Conservation (phyloP, 2,888 invertebrate genomes). For the Gonocerus acuteangulatus region DNA sequence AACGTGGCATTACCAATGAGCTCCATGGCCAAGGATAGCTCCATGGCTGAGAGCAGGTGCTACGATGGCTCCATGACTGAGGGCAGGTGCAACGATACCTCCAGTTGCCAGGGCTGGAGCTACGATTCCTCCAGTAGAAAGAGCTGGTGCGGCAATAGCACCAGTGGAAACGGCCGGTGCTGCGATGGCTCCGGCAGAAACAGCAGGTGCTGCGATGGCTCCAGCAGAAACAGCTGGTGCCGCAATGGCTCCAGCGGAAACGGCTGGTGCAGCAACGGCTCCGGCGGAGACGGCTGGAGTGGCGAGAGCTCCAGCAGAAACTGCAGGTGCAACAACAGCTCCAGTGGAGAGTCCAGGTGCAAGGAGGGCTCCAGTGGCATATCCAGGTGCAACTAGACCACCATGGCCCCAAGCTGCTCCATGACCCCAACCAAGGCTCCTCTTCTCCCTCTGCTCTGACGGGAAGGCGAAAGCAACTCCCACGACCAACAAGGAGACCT, state of each 20-base stretch:
- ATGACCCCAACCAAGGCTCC: neutral
- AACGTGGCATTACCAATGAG: too few species aligned
- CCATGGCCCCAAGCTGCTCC: neutral
- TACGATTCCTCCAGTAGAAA: neutral
- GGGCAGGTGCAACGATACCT: neutral
- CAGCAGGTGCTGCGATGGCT: constrained; percentile 3
- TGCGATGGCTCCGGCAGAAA: constrained; percentile 9
- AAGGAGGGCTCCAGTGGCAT: neutral
- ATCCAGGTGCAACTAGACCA: neutral
- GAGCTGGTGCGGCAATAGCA: constrained; percentile 5
- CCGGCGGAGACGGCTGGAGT: constrained; percentile 15
- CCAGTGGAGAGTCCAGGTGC: neutral
- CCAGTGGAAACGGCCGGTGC: constrained; percentile 5
- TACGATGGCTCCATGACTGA: neutral
- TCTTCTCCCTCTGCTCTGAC: neutral
- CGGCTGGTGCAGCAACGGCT: constrained; percentile 21
- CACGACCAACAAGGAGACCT: constrained; percentile 8
- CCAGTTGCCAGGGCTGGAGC: neutral
- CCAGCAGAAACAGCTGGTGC: constrained; percentile 20
- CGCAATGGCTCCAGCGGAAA: constrained; percentile 8
- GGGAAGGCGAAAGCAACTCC: constrained; percentile 7
- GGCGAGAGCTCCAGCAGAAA: neutral
- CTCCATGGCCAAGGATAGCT: too few species aligned
- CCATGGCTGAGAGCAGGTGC: neutral
- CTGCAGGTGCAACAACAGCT: neutral